These are phyloP conservation scores for Pteromalus puparum DNA, from an alignment of 1,140 invertebrate species.

Conservation along the genomic window DNA sequence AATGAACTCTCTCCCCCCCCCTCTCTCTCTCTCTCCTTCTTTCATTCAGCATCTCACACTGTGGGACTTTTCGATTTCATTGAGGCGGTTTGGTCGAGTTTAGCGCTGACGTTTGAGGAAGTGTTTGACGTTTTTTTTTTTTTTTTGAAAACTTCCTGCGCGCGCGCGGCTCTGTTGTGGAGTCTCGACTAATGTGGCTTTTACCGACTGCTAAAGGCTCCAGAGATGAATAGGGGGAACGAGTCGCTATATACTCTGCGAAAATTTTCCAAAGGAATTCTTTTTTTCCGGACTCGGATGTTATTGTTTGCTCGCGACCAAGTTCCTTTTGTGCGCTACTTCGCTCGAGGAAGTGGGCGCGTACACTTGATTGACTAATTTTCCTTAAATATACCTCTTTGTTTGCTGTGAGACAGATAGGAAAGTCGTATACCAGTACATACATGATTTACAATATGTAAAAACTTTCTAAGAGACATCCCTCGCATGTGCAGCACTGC, in stretches of 20 bases:
- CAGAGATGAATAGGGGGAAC: background rate
- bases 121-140: constrained; percentile 48
- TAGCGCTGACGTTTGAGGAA: constrained; percentile 46
- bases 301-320: background rate
- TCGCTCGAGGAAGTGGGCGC: background rate
- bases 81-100: constrained; percentile 8
- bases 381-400: background rate
- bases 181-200: constrained; percentile 25
- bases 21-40: background rate
- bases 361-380: background rate
- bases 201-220: constrained; percentile 16
- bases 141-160: constrained; percentile 32
- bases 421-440: background rate
- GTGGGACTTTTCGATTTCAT: constrained; percentile 50
- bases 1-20: constrained; percentile 24
- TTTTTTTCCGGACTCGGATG: background rate
- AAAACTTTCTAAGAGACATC: background rate
- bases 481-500: background rate
- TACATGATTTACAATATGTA: background rate
- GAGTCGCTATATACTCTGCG: background rate
- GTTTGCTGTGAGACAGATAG: too few relatives aligned
- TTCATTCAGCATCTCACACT: background rate
- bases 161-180: background rate
- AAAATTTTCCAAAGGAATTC: constrained; percentile 15
- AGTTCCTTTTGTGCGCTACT: background rate